Base-by-base conservation (phyloP, 2,888 invertebrate genomes). In the Rotaria sp. region DNA sequence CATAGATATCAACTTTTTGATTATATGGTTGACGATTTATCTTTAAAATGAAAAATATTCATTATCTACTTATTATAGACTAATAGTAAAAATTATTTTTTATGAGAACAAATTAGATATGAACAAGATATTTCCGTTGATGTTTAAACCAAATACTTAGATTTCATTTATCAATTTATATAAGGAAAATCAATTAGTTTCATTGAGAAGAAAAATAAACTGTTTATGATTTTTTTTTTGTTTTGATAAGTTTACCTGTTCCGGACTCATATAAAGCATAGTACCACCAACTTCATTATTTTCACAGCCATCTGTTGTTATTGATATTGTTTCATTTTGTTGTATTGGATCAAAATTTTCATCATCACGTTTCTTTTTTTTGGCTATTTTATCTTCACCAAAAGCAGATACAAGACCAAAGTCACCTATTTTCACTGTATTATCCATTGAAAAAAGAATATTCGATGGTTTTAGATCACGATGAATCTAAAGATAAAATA, bases 231-330 rank as follows among this genome's bases (percentile, higher is more conserved):
- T 26, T 13, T 7, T 52, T n/a, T 38, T 21, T 26, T 35, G 4
- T 67, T 67, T 5, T 15, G 4, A 8, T 30, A 8, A 30, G 3
- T 35, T 67, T 87, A 93, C 93, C 92, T 97, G 97, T 90, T 99
- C 98, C 1, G 98, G 98, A 67, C 97, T 96, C 98, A 99, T 99
- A 91, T 99, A 99, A 3, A 97, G 93, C 88, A 95, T 94, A 0
- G 99, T 99, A 45, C 98, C 96, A 13, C 92, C 92, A 88, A 92
- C 91, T 85, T 88, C 86, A 88, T 89, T 84, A 87, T 75, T 80
- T 10, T 38, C 85, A n/a, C 74, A 84, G n/a, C 30, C 74, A n/a
- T 41, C 85, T 59, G 59, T 75, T 84, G 48, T 52, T 18, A 52
- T 21, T 45, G 80, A 80, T 80, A 45, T 80, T 80, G 80, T 45